Evolutionary conservation across 2,888 invertebrate species (phyloP), one percentile per base, ranked within the genome.

Genomic region (Zelleria hepariella): DNA sequence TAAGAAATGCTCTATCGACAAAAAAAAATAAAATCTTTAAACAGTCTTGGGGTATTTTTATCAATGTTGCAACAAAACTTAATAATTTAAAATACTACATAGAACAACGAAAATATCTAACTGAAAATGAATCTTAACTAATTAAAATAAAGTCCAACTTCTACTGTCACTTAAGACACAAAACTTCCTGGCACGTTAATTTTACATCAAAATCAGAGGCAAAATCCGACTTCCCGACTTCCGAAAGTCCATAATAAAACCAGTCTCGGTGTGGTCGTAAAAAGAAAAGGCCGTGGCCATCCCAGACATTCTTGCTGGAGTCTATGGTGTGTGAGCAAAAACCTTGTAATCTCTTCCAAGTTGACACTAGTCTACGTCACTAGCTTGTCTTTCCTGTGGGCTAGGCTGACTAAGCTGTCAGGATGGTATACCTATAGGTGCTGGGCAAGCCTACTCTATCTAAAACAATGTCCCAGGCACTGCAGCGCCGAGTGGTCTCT

Each of bases 201-300:
- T 42, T 42, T 42, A 42, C 20, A 32, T 20, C 55, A 55, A 55
- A 55, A 55, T 55, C 55, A 20, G 55, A 55, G 21, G 6, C 55
- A 18, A 55, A 55, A 55, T 10, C 21, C 55, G 21, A 55, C 27
- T 27, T 55, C 15, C 21, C 24, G 25, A 55, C 26, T 20, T 32
- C 55, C 32, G 1, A 42, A 42, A 42, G 32, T 42, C 32, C 32
- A 42, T 42, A 42, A 32, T 55, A 32, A 55, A 55, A 42, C 18
- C 20, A 24, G 32, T 27, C 10, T 10, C 23, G 10, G 42, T 7
- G 24, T 6, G 18, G 26, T 56, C 47, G 53, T 59, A 59, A 59
- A 59, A 59, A 59, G 55, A 47, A 59, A 59, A 59, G 2, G 53
- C 6, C n/a, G 53, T 15, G 49, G 53, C 23, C 53, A 23, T n/a